Percentiles rank a stretch among this genome's conserved stretches.
These are phyloP conservation scores for Folsomia manolachei DNA, from an alignment of 2,888 invertebrate species.

Conservation along the genomic window DNA sequence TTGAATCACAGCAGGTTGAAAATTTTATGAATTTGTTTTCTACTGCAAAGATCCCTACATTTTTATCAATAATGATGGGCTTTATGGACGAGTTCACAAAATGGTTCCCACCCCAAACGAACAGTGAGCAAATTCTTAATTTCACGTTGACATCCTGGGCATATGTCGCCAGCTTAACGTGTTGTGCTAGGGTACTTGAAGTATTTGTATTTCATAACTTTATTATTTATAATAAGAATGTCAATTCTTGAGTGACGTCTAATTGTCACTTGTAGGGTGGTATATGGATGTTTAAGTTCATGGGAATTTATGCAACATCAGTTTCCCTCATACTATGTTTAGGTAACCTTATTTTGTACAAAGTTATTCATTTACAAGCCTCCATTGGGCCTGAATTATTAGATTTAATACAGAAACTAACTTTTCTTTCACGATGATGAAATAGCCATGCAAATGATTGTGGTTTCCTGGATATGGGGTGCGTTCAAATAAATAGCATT, in stretches of 20 bases:
- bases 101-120: constrained; percentile 22
- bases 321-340: neutral
- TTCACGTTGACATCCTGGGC: constrained; percentile 7
- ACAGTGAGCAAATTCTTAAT: neutral
- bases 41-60: constrained; percentile 11
- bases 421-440: no score
- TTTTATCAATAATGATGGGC: neutral
- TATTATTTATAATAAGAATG: neutral
- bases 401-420: no score
- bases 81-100: constrained; percentile 24
- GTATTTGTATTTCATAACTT: no score
- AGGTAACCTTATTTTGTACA: neutral
- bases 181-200: constrained; percentile 25
- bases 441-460: no score
- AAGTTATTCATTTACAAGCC: no score
- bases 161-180: constrained; percentile 1
- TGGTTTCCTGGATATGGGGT: constrained; percentile 28
- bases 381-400: no score
- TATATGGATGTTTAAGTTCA: constrained; percentile 18
- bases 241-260: neutral
- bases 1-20: neutral
- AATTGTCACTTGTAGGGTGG: constrained; percentile 20
- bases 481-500: neutral
- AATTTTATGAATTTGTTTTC: no score
- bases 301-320: neutral